phyloP scores from a whole-genome alignment of 2,113 vertebrate species.

The Nothoprocta pentlandii region DNA sequence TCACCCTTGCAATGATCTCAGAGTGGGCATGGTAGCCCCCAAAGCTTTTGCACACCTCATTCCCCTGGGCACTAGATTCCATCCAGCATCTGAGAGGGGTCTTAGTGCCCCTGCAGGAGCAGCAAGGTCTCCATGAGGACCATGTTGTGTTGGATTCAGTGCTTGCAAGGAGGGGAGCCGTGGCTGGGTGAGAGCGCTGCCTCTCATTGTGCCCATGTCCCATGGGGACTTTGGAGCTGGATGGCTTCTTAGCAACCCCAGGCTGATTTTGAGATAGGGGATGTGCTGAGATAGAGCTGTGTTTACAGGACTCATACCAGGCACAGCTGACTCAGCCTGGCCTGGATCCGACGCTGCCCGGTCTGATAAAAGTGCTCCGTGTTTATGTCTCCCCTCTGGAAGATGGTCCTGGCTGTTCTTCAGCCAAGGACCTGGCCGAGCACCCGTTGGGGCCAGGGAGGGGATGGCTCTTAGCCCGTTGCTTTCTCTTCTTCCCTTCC shows the following conservation, averaged over 20 bases:
- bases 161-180: background rate
- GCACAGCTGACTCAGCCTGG: background rate
- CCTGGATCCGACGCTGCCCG: background rate
- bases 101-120: too few relatives aligned
- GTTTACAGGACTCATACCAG: background rate
- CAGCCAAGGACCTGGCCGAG: background rate
- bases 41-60: background rate
- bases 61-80: too few relatives aligned
- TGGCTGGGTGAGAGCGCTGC: too few relatives aligned
- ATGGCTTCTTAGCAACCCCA: background rate
- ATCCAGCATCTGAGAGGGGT: too few relatives aligned
- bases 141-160: rapidly evolving
- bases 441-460: rapidly evolving
- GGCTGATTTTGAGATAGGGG: background rate
- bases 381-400: background rate
- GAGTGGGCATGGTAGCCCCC: rapidly evolving
- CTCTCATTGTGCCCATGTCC: too few relatives aligned
- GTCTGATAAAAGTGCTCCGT: background rate
- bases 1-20: background rate
- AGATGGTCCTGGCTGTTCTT: background rate
- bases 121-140: too few relatives aligned
- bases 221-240: background rate
- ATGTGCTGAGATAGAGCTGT: background rate
- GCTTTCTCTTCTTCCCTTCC: slow-evolving; percentile 20
- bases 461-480: background rate